Conservation (phyloP, 2,797 vertebrate species). For the Danio choprae region DNA sequence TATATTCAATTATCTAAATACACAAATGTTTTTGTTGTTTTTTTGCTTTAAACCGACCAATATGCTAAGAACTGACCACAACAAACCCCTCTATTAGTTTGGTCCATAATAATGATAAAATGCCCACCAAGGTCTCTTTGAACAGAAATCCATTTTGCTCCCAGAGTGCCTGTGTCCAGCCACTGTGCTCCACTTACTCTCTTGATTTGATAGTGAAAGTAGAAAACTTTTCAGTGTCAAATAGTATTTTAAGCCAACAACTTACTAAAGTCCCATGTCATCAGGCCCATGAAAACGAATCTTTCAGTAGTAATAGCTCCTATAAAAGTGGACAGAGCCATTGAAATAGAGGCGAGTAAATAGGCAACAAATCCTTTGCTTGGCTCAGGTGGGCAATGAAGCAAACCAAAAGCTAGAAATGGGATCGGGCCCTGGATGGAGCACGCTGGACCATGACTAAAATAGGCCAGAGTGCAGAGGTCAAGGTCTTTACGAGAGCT, state of each 20-base stretch:
- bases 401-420: slow-evolving; percentile 87
- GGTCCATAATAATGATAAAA: slow-evolving; percentile 64
- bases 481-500: slow-evolving; percentile 81
- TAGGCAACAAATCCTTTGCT: slow-evolving; percentile 89
- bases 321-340: slow-evolving; percentile 88
- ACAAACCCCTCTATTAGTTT: slow-evolving; percentile 40
- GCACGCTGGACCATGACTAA: slow-evolving; percentile 80
- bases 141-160: slow-evolving; percentile 57
- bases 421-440: slow-evolving; percentile 79
- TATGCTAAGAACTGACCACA: slow-evolving; percentile 15
- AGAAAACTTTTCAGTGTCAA: slow-evolving; percentile 62
- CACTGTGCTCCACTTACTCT: slow-evolving; percentile 71
- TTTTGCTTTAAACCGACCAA: neutral
- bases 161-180: slow-evolving; percentile 42
- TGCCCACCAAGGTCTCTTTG: slow-evolving; percentile 71
- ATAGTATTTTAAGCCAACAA: slow-evolving; percentile 59
- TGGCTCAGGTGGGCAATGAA: slow-evolving; percentile 85
- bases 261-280: slow-evolving; percentile 80
- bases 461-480: slow-evolving; percentile 81
- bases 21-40: neutral
- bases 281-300: slow-evolving; percentile 84
- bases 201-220: slow-evolving; percentile 80
- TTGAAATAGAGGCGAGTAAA: slow-evolving; percentile 89
- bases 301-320: slow-evolving; percentile 88
- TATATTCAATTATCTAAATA: neutral